Base-by-base conservation (phyloP, 2,113 vertebrate genomes). In the Leuciscus idus region DNA sequence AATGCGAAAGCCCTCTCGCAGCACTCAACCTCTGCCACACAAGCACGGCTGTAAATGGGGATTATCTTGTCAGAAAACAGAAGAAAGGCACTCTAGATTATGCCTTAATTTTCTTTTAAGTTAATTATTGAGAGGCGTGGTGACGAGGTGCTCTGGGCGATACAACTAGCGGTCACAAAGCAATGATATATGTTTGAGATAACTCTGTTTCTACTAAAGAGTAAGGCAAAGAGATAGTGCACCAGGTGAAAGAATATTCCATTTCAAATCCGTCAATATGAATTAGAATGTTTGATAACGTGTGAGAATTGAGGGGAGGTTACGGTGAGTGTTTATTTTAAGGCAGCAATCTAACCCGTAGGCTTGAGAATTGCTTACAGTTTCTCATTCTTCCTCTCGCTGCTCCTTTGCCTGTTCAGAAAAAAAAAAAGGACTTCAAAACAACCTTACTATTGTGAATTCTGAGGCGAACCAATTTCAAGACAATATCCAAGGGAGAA, bases 21-120 rank as follows among this genome's bases (percentile, higher is more conserved):
- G 48, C 52, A 46, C 81, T 80, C 52, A 70, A 64, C 50, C 52
- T 70, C 43, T 48, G n/a, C 17, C 48, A 77, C 87, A 33, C 70
- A 64, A 11, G 48, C 77, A 17, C 1, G 4, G 30, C 46, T 66
- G 11, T 87, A 76, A 87, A 57, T n/a, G 52, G 73, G 59, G 19
- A 52, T 89, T 86, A 86, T 87, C 76, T 87, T 76, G 48, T 89
- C 88, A 85, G 83, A 48, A 89, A 87, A 88, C 43, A 59, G 75
- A 28, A 57, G 13, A 81, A 83, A 84, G 70, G 23, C 33, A 30
- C 61, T 26, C 64, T 57, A 90, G 87, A 90, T 87, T 85, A 84
- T 30, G 55, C 39, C 48, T 86, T 88, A 43, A 85, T 85, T 79
- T 83, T 73, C 86, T 90, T 86, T 88, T 87, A 90, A 89, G 70